Base-by-base conservation (phyloP, 2,797 vertebrate genomes). In the Propithecus perrieri region DNA sequence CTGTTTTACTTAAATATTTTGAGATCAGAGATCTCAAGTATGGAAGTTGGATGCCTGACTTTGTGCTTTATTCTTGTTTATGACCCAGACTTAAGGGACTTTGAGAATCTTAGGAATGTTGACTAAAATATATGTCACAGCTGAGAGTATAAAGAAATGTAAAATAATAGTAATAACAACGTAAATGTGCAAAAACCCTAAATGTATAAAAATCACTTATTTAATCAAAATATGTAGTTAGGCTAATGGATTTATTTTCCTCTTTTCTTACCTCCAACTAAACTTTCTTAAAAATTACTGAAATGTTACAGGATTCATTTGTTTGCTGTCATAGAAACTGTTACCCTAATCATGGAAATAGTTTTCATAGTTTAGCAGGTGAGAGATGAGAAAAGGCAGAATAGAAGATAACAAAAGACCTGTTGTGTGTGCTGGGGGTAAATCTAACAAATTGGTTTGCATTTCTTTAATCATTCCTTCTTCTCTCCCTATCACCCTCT, bases 221-320 rank as follows among this genome's bases (percentile, higher is more conserved):
- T 30, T 81, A 84, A 50, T 72, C 5, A 79, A 94, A 75, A 84
- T 83, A 85, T 35, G 67, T 46, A 38, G 15, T 91, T 67, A 94
- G 22, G 1, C 41, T 59, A 83, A 38, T 92, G 26, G 57, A 91
- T 79, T 28, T 94, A 24, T 53, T 92, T 71, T 35, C 48, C 5
- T 33, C 50, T 53, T 86, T 55, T 83, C 75, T 92, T 46, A 67
- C 13, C 41, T 81, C 18, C 46, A 88, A 63, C 48, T 81, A 75
- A 85, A 78, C 30, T 91, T 72, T 41, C 20, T 96, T 94, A 76
- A 96, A 89, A 86, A 81, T 86, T 6, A 74, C 57, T 7, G 67
- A 75, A 55, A 48, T 57, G 28, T 63, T 94, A 4, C 17, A 63
- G 26, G 2, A 91, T 91, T 67, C 38, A 94, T 74, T 81, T 92